A percentile compares a stretch with the other conserved stretches of the same genome.
phyloP scores from a whole-genome alignment of 2,113 vertebrate species.

The western clawed frog (Xenopus tropicalis) region DNA sequence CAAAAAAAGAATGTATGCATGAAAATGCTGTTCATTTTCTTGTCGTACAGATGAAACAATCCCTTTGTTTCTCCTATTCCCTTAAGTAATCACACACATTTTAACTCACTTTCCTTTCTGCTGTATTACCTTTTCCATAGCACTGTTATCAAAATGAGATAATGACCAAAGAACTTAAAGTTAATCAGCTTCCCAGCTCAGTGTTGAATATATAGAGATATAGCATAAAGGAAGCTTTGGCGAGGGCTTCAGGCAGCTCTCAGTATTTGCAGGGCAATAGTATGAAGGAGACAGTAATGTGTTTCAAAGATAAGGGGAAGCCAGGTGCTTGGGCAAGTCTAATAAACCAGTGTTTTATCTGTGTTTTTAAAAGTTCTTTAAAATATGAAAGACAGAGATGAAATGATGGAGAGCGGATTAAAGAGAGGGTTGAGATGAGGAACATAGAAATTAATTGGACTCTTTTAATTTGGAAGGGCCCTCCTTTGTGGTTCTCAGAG shows the following conservation, averaged over 20 bases:
- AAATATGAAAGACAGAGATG: neutral
- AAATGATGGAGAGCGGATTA: no score
- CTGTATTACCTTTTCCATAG: conserved; percentile 71
- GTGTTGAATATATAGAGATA: conserved; percentile 65
- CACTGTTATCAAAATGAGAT: conserved; percentile 71
- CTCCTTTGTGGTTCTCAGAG: neutral
- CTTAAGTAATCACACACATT: conserved; percentile 65
- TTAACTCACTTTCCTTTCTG: conserved; percentile 60
- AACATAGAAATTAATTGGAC: no score
- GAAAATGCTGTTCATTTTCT: neutral
- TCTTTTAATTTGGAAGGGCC: no score
- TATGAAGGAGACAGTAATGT: conserved; percentile 75
- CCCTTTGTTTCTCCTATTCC: conserved; percentile 49
- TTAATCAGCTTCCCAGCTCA: conserved; percentile 70
- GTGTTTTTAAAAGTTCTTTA: neutral
- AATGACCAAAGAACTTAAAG: conserved; percentile 66
- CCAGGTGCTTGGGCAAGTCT: neutral
- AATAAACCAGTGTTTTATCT: neutral
- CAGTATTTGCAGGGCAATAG: conserved; percentile 67
- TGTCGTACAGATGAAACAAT: neutral
- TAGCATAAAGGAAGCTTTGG: conserved; percentile 64
- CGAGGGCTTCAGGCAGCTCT: conserved; percentile 60
- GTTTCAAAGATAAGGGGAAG: conserved; percentile 69
- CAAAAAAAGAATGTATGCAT: neutral
- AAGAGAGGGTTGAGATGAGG: no score